These are phyloP conservation scores for Rhingia campestris DNA, from an alignment of 2,888 invertebrate species.

Conservation along the genomic window DNA sequence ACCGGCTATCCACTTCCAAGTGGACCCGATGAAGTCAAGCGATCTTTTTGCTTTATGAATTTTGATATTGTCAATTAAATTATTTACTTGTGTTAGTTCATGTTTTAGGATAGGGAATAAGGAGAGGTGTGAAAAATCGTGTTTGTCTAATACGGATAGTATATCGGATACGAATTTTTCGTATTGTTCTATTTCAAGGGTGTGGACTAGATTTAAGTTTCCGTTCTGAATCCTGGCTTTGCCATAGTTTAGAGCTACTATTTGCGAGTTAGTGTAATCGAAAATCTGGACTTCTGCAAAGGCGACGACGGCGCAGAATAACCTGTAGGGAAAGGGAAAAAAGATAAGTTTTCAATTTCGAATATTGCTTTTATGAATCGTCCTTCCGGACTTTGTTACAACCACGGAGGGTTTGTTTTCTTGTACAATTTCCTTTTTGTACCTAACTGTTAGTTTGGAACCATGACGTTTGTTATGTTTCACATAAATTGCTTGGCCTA, in stretches of 20 bases:
- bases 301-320: slow-evolving; percentile 1
- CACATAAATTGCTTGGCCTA: no score
- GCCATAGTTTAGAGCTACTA: slow-evolving; percentile 1
- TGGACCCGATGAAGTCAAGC: no score
- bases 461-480: slow-evolving; percentile 20
- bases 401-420: slow-evolving; percentile 19
- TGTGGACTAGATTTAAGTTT: slow-evolving; percentile 14
- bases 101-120: not conserved
- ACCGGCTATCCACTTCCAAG: no score
- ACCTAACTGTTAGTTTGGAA: slow-evolving; percentile 12
- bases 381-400: slow-evolving; percentile 9
- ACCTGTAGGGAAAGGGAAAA: slow-evolving; percentile 5
- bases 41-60: no score
- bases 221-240: slow-evolving; percentile 36
- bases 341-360: slow-evolving; percentile 5
- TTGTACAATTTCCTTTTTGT: slow-evolving; percentile 29
- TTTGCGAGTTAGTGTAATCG: slow-evolving; percentile 16
- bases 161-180: slow-evolving; percentile 13
- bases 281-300: slow-evolving; percentile 18
- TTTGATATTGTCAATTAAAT: slow-evolving; percentile 18
- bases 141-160: not conserved
- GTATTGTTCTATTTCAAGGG: slow-evolving; percentile 32
- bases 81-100: not conserved
- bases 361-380: slow-evolving; percentile 12
- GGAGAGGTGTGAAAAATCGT: not conserved